Evolutionary conservation across 2,888 invertebrate species (phyloP), one percentile per base, ranked within the genome.

Genomic region (Molanna angustata): DNA sequence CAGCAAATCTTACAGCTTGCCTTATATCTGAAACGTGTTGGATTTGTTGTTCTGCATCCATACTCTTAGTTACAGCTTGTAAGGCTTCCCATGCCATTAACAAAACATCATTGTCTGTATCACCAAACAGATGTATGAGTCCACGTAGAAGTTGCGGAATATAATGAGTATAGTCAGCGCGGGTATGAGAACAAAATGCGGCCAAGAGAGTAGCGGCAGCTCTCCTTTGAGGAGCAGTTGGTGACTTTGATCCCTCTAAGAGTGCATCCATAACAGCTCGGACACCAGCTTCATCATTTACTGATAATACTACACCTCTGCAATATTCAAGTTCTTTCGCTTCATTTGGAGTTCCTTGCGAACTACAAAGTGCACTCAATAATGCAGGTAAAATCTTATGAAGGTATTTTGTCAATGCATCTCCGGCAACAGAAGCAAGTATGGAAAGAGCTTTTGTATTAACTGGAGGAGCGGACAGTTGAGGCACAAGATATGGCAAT

Each of bases 401-500:
- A 58, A 98, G 79, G 69, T 94, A 95, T 66, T 90, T 86, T 7
- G 90, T 92, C 48, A 97, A 79, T 16, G 96, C 87, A 68, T 94
- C 92, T 39, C 95, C 96, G 40, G 97, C 95, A 3, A 96, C 96
- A 19, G 95, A 90, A 1, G 96, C 93, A 60, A 98, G 78, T 65
- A 95, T 92, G 0, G 96, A 91, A 49, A 98, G 76, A 0, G 96
- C 97, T 73, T 92, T 90, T 11, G 96, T 91, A 74, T 97, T 94
- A 4, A 93, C 89, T 16, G 94, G 94, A 4, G 85, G 82, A 4
- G 87, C 84, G 0, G 94, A 95, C 65, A 99, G 75, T 74, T 95
- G 90, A 2, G 98, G 98, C 56, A 99, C 89, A 57, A 99, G 81
- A 73, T 96, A 97, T 1, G 98, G 98, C 61, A 99, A 76, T 49